phyloP scores from a whole-genome alignment of 37 sponge, comb jelly and placozoan species.

The Beroe forskalii region DNA sequence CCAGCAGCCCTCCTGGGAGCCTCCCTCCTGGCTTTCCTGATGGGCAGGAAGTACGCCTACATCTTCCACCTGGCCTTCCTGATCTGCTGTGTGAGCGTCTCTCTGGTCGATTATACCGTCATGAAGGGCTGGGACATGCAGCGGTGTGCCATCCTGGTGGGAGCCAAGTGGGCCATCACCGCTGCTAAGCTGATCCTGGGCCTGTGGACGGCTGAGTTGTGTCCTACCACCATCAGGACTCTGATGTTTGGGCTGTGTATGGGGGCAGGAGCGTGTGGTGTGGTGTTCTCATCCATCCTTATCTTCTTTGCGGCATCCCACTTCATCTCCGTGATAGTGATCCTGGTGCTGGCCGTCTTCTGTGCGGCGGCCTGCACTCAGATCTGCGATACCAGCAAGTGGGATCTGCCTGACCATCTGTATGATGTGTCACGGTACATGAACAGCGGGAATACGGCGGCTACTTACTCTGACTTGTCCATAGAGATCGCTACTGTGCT shows the following conservation, averaged over 20 bases:
- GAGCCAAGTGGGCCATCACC: neutral
- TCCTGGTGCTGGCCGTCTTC: neutral
- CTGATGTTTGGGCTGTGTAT: conserved; percentile 5
- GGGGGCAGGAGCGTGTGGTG: neutral
- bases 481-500: neutral
- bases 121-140: neutral
- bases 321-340: neutral
- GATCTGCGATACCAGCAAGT: neutral
- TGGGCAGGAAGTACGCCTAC: conserved; percentile 14
- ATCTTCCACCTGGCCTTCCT: neutral
- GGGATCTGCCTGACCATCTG: conserved; percentile 13
- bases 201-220: neutral
- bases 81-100: neutral
- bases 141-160: neutral
- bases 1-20: conserved; percentile 14
- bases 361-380: neutral
- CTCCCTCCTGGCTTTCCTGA: neutral
- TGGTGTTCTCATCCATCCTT: neutral
- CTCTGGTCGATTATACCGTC: neutral
- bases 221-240: conserved; percentile 7
- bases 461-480: neutral
- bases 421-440: neutral
- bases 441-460: neutral
- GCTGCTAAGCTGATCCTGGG: conserved; percentile 19
- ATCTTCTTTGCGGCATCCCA: conserved; percentile 3